Evolutionary conservation across 2,888 invertebrate genomes (phyloP).

Genomic region (Atherix ibis): DNA sequence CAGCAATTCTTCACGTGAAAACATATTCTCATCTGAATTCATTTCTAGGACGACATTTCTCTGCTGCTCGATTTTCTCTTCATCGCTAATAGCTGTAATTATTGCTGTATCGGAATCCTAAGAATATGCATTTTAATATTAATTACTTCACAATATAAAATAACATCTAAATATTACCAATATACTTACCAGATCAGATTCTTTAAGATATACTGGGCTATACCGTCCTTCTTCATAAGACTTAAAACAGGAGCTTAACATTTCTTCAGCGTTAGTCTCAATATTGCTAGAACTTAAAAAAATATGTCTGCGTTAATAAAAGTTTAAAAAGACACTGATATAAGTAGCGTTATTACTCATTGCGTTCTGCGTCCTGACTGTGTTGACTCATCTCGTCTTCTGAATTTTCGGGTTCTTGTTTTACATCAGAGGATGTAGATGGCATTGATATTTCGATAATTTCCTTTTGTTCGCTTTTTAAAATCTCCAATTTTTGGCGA

Average conservation of each 20-base stretch:
- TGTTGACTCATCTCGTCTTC: conserved; percentile 10
- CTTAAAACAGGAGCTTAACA: conserved; percentile 36
- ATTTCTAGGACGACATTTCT: conserved; percentile 48
- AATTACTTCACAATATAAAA: too few relatives aligned
- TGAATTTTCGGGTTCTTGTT: conserved; percentile 9
- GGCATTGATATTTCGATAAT: conserved; percentile 16
- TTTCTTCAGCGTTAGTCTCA: too few relatives aligned
- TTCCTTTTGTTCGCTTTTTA: conserved; percentile 73
- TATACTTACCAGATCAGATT: conserved; percentile 42
- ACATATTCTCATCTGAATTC: conserved; percentile 44
- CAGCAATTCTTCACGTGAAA: conserved; percentile 39
- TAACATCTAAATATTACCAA: background rate
- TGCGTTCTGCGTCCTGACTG: conserved; percentile 9
- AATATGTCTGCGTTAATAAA: background rate
- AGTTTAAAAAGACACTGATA: background rate
- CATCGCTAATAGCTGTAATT: conserved; percentile 59
- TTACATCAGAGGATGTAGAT: conserved; percentile 7
- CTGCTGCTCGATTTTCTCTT: conserved; percentile 54
- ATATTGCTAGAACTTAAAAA: too few relatives aligned
- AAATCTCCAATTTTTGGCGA: conserved; percentile 68
- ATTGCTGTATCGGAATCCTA: conserved; percentile 51
- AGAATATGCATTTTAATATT: conserved; percentile 2
- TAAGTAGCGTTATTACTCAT: too few relatives aligned
- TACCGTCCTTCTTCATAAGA: conserved; percentile 72
- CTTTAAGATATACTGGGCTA: conserved; percentile 54